Conservation (phyloP, 1,140 invertebrate species). For the Aphelinus atriplicis region DNA sequence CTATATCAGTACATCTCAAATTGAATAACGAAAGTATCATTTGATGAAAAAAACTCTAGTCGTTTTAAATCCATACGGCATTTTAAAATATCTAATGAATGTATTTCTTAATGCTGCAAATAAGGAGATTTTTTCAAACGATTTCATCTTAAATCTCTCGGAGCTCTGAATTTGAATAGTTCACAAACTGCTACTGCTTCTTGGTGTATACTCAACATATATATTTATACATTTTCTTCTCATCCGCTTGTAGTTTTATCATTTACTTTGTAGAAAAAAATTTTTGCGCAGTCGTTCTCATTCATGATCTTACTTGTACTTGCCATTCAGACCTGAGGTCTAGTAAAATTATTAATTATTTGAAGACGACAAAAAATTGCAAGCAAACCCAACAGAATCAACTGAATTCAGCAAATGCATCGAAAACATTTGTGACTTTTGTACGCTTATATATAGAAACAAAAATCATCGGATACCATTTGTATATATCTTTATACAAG, state of each 20-base stretch:
- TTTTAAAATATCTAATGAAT: no score
- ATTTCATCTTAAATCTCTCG: constrained; percentile 17
- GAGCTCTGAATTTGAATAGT: constrained; percentile 8
- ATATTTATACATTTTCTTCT: constrained; percentile 25
- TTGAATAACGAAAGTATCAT: no score
- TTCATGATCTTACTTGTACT: constrained; percentile 27
- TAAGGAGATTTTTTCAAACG: constrained; percentile 27
- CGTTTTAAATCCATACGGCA: no score
- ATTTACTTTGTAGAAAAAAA: constrained; percentile 35
- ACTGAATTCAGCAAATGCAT: no score
- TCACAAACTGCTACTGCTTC: neutral
- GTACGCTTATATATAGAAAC: no score
- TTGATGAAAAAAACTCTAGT: no score
- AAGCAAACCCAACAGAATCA: no score
- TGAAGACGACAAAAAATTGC: no score
- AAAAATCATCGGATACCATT: no score
- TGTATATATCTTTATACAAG: no score
- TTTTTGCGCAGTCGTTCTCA: constrained; percentile 17
- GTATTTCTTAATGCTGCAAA: constrained; percentile 6
- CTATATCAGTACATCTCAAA: no score
- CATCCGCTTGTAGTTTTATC: constrained; percentile 18
- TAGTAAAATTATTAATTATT: neutral
- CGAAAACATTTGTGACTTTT: no score
- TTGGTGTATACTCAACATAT: constrained; percentile 25
- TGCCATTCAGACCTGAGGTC: constrained; percentile 5